Percentiles rank a stretch among this genome's conserved stretches.
phyloP scores from a whole-genome alignment of 2,888 invertebrate species.

The Tenthredo distinguenda region DNA sequence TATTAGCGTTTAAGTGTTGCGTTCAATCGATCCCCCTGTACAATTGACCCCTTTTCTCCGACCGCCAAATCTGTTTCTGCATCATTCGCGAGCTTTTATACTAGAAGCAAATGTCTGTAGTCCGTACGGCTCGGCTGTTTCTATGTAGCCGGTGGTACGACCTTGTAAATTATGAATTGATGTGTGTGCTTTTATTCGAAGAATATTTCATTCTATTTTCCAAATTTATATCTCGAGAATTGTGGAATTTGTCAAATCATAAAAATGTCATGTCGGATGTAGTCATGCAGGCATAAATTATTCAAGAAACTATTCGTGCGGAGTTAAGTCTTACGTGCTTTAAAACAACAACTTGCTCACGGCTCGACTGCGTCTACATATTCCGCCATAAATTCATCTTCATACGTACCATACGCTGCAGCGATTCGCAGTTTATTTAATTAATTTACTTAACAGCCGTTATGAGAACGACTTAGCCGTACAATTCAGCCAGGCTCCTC shows the following conservation, averaged over 20 bases:
- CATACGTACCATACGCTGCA: background rate
- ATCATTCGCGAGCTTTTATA: background rate
- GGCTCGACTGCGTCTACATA: background rate
- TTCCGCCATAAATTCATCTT: slow-evolving; percentile 37
- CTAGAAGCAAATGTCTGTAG: background rate
- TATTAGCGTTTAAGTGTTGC: slow-evolving; percentile 54
- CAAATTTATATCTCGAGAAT: background rate
- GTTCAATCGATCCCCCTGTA: slow-evolving; percentile 13
- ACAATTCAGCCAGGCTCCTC: background rate
- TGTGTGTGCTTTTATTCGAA: background rate
- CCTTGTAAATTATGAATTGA: background rate
- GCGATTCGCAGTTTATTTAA: slow-evolving; percentile 20
- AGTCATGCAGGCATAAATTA: background rate
- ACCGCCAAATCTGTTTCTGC: background rate
- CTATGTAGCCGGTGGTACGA: background rate
- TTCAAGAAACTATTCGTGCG: slow-evolving; percentile 11
- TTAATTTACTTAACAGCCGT: slow-evolving; percentile 32
- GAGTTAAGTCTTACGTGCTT: background rate
- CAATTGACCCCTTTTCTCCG: background rate
- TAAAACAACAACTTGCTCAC: slow-evolving; percentile 10
- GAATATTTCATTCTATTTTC: background rate
- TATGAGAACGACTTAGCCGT: slow-evolving; percentile 1
- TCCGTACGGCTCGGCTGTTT: background rate
- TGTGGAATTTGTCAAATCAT: background rate
- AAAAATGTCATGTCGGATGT: background rate